Percentiles rank a stretch among this genome's conserved stretches.
phyloP scores from a whole-genome alignment of 2,888 invertebrate genomes.

The Cephus pulcher region DNA sequence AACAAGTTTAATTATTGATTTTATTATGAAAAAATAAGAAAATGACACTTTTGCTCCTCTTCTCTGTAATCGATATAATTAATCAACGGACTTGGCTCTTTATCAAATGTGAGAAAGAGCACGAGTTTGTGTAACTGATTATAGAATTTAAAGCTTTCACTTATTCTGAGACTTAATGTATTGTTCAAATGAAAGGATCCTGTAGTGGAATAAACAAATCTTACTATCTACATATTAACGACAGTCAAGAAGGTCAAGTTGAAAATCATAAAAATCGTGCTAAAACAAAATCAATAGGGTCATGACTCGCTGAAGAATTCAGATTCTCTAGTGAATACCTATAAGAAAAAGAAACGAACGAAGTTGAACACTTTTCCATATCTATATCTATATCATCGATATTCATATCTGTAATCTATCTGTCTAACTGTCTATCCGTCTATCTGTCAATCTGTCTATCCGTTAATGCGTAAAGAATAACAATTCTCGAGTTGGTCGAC shows the following conservation, averaged over 20 bases:
- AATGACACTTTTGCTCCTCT: neutral
- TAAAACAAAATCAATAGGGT: too few relatives aligned
- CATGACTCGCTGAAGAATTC: too few relatives aligned
- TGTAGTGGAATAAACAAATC: too few relatives aligned
- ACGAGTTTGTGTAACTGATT: slow-evolving; percentile 25
- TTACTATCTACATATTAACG: too few relatives aligned
- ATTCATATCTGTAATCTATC: neutral
- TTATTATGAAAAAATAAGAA: neutral
- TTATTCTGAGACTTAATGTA: neutral
- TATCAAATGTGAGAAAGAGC: neutral
- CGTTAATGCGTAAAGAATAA: slow-evolving; percentile 21
- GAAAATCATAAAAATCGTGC: too few relatives aligned
- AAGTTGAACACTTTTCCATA: neutral
- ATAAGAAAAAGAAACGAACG: neutral
- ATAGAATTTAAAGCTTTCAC: neutral
- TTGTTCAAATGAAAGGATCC: too few relatives aligned
- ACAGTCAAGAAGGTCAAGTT: too few relatives aligned
- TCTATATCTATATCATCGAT: neutral
- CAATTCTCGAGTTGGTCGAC: neutral
- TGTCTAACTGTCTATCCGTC: neutral
- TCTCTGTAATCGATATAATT: neutral
- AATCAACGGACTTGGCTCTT: neutral
- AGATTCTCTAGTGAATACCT: neutral
- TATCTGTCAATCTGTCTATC: slow-evolving; percentile 17
- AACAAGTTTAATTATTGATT: neutral